Percentiles rank a stretch among this genome's conserved stretches.
Conservation (phyloP, 2,888 invertebrate species). For the Tenthredo distinguenda region DNA sequence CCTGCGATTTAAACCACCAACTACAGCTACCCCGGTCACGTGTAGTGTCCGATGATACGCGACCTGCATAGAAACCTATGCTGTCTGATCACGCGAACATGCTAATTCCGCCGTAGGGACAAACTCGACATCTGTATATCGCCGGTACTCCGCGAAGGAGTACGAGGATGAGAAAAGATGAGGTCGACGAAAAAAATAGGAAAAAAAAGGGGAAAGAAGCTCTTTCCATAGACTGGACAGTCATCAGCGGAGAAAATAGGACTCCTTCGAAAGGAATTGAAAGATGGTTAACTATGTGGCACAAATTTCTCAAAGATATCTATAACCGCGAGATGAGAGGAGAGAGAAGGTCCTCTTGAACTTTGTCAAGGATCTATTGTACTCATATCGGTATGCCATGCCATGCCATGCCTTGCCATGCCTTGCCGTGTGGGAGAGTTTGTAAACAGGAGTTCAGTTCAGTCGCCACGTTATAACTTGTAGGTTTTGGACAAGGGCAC, state of each 20-base stretch:
- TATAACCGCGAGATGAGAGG: neutral
- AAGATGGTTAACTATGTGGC: neutral
- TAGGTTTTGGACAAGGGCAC: constrained; percentile 22
- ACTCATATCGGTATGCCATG: constrained; percentile 37
- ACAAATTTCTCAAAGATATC: neutral
- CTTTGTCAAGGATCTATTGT: constrained; percentile 48
- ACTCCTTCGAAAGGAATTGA: neutral
- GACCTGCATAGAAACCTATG: constrained; percentile 71
- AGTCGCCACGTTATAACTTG: constrained; percentile 40
- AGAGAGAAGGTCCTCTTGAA: constrained; percentile 6
- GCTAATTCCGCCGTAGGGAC: constrained; percentile 40
- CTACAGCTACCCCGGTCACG: constrained; percentile 74
- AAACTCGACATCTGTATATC: constrained; percentile 17
- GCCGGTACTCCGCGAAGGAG: constrained; percentile 66
- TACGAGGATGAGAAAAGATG: constrained; percentile 51
- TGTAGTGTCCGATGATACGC: constrained; percentile 74
- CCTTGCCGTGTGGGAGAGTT: constrained; percentile 34
- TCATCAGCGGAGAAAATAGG: neutral
- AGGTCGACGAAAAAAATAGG: constrained; percentile 46
- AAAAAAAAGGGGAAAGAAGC: constrained; percentile 51
- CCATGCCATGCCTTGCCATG: neutral
- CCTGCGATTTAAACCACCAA: constrained; percentile 61
- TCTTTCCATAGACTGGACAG: neutral
- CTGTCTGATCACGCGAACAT: constrained; percentile 54
- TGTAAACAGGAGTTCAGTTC: constrained; percentile 47